phyloP scores from a whole-genome alignment of 2,797 vertebrate species.

The Danio aesculapii region DNA sequence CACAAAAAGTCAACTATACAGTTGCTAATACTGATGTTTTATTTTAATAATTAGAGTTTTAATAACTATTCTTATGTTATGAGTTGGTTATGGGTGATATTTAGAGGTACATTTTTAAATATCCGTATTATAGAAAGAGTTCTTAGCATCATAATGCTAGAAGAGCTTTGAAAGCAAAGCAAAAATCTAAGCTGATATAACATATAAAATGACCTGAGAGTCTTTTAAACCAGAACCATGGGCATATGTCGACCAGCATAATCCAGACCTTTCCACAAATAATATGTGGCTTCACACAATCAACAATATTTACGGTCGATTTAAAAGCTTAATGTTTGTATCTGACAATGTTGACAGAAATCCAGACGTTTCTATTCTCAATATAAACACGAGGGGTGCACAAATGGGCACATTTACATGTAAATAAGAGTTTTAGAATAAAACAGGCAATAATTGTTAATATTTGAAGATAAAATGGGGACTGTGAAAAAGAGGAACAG shows the following conservation, averaged over 20 bases:
- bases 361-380: not conserved
- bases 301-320: not conserved
- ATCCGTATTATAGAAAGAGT: not conserved
- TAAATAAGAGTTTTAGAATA: not conserved
- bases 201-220: not conserved
- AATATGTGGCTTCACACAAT: not conserved
- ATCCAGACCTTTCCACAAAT: not conserved
- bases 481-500: not conserved
- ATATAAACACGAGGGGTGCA: not conserved
- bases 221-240: not conserved
- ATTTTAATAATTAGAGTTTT: not conserved
- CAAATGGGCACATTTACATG: not conserved
- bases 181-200: not conserved
- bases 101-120: not conserved
- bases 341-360: not conserved
- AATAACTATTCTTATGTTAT: not conserved
- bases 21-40: too few relatives aligned
- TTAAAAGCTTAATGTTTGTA: not conserved
- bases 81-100: not conserved
- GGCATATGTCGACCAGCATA: not conserved
- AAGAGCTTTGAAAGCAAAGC: not conserved
- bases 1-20: not conserved
- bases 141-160: not conserved
- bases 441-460: not conserved
- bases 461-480: not conserved